These are phyloP conservation scores for Oncorhynchus tshawytscha DNA, from an alignment of 2,113 vertebrate genomes.

Conservation along the genomic window DNA sequence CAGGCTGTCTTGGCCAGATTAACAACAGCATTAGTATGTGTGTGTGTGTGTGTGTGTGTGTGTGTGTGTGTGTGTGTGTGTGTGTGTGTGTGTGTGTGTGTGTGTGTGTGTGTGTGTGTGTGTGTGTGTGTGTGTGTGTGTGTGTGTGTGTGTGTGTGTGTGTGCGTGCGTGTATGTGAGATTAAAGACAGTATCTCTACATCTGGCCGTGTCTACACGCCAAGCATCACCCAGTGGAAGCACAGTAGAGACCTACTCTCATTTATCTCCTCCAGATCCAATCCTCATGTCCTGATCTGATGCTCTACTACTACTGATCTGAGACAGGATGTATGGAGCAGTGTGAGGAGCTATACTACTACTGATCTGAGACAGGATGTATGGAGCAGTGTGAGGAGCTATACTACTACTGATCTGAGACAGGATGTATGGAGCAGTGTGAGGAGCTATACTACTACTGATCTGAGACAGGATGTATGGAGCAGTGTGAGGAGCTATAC, in stretches of 20 bases:
- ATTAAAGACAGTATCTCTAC: slow-evolving; percentile 17
- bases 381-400: no score
- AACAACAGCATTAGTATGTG: slow-evolving; percentile 47
- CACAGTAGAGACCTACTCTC: slow-evolving; percentile 46
- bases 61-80: not conserved
- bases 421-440: not conserved
- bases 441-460: not conserved
- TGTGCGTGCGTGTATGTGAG: no score
- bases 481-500: no score
- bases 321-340: not conserved
- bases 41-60: not conserved
- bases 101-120: no score
- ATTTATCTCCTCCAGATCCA: slow-evolving; percentile 47
- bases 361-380: not conserved
- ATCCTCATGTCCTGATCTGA: slow-evolving; percentile 5
- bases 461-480: not conserved
- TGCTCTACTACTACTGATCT: not conserved
- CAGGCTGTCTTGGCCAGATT: slow-evolving; percentile 23
- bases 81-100: no score
- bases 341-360: not conserved
- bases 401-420: not conserved
- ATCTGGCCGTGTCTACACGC: slow-evolving; percentile 51
- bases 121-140: no score
- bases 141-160: no score
- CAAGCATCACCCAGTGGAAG: slow-evolving; percentile 37